These are phyloP conservation scores for Pandemis cinnamomeana DNA, from an alignment of 2,888 invertebrate species.

Conservation along the genomic window DNA sequence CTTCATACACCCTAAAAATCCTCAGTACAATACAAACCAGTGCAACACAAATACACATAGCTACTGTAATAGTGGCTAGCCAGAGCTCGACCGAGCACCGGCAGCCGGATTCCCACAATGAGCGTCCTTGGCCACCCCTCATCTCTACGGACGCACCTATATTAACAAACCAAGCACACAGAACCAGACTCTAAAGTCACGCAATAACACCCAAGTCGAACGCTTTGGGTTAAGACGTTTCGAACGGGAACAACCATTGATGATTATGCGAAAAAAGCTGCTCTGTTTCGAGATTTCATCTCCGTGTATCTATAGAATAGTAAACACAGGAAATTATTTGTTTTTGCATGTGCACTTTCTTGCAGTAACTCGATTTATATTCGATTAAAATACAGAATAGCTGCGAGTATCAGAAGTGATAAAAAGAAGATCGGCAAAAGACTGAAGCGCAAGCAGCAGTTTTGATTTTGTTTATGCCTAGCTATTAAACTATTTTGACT, in stretches of 20 bases:
- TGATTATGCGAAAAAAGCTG: conserved; percentile 59
- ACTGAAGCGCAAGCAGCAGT: no score
- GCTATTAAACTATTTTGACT: no score
- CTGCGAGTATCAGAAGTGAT: no score
- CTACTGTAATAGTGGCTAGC: neutral
- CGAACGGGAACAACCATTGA: conserved; percentile 48
- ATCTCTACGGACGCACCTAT: conserved; percentile 51
- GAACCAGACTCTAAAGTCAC: conserved; percentile 50
- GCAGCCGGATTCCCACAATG: conserved; percentile 69
- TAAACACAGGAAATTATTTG: conserved; percentile 44
- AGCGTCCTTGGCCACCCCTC: conserved; percentile 78
- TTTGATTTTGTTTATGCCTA: no score
- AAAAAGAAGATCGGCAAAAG: no score
- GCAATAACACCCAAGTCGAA: conserved; percentile 44
- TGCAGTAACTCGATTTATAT: neutral
- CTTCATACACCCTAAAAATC: neutral
- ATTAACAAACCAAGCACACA: conserved; percentile 16
- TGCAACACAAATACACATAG: neutral
- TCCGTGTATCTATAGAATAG: conserved; percentile 36
- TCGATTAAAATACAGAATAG: neutral
- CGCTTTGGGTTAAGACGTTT: conserved; percentile 42
- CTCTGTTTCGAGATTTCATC: conserved; percentile 54
- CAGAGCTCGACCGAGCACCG: conserved; percentile 27
- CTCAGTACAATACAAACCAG: neutral
- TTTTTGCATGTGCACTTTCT: conserved; percentile 38